A percentile compares a stretch with the other conserved stretches of the same genome.
phyloP scores from a whole-genome alignment of 2,888 invertebrate species.

The Orchesellides sinensis region DNA sequence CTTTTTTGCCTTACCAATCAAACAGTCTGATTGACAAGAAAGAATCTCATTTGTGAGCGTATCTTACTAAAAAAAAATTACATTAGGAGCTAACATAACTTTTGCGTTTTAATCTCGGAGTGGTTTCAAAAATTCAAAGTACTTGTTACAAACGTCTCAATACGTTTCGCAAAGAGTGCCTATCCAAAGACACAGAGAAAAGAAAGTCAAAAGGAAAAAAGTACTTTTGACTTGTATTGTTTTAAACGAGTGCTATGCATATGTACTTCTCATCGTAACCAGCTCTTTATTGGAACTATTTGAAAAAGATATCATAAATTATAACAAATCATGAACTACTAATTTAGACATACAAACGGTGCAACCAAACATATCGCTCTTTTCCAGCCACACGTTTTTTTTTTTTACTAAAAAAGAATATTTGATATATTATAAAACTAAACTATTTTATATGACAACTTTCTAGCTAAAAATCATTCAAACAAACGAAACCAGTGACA shows the following conservation, averaged over 20 bases:
- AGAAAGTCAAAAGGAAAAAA: background rate
- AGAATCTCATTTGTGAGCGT: too few species aligned
- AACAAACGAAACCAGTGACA: too few species aligned
- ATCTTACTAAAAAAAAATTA: background rate
- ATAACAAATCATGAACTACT: too few species aligned
- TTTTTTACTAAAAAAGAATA: too few species aligned
- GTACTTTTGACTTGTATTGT: background rate
- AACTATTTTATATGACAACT: too few species aligned
- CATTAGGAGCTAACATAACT: too few species aligned
- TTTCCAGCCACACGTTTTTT: constrained; percentile 36
- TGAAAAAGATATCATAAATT: too few species aligned
- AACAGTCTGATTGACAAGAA: background rate
- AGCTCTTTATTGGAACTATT: background rate
- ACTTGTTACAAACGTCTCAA: background rate
- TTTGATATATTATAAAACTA: too few species aligned
- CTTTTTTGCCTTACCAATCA: background rate
- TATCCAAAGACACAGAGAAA: background rate
- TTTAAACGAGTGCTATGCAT: background rate
- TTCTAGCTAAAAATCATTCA: too few species aligned
- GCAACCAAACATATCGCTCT: constrained; percentile 45
- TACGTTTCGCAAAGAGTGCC: constrained; percentile 18
- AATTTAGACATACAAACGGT: constrained; percentile 22
- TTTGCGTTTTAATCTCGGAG: too few species aligned
- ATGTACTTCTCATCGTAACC: too few species aligned
- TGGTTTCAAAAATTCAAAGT: background rate